Percentiles rank a stretch among this genome's conserved stretches.
Evolutionary conservation across 2,113 vertebrate species (phyloP).

Genomic region (Dermatemys mawii): DNA sequence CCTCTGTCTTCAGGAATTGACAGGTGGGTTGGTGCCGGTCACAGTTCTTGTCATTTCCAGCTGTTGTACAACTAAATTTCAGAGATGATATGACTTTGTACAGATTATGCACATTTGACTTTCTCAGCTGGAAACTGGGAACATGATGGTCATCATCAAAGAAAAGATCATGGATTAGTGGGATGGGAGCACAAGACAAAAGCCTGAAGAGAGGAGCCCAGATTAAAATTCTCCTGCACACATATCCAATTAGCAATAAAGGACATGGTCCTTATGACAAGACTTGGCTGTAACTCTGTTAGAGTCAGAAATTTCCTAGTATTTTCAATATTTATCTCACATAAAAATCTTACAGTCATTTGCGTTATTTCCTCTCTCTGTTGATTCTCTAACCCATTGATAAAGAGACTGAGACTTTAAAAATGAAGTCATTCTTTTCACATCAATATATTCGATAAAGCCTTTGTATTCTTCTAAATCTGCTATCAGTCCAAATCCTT

Average conservation of each 20-base stretch:
- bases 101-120: not conserved
- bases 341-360: slow-evolving; percentile 48
- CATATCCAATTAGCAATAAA: slow-evolving; percentile 42
- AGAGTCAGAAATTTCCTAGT: slow-evolving; percentile 28
- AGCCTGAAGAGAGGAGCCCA: not conserved
- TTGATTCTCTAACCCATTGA: slow-evolving; percentile 57
- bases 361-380: slow-evolving; percentile 27
- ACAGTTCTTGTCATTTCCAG: not conserved
- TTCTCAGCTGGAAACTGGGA: slow-evolving; percentile 4
- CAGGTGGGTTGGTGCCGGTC: not conserved
- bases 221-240: slow-evolving; percentile 15
- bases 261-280: slow-evolving; percentile 43
- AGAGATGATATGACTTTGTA: not conserved
- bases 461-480: slow-evolving; percentile 46
- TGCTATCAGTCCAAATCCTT: slow-evolving; percentile 42
- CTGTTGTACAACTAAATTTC: not conserved
- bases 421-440: slow-evolving; percentile 48
- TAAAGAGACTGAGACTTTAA: slow-evolving; percentile 32
- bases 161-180: slow-evolving; percentile 34
- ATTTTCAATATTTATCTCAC: slow-evolving; percentile 44
- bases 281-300: slow-evolving; percentile 23
- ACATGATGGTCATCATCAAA: slow-evolving; percentile 24
- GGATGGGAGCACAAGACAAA: slow-evolving; percentile 14
- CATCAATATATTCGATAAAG: slow-evolving; percentile 33
- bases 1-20: not conserved